Base-by-base conservation (phyloP, 1,140 invertebrate genomes). In the Melipona quadrifasciata region DNA sequence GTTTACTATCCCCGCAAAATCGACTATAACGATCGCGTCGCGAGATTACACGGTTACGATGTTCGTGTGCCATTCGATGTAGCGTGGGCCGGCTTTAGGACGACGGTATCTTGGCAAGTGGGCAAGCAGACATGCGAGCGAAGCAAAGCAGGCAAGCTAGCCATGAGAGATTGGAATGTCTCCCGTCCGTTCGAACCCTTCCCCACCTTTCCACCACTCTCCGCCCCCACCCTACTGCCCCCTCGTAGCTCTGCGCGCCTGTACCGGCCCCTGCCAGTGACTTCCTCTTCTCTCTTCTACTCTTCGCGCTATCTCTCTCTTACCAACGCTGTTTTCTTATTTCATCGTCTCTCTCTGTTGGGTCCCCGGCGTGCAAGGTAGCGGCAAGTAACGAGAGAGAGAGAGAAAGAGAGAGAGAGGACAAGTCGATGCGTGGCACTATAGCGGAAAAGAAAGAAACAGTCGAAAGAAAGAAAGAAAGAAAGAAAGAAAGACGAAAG, bases 81-180 rank as follows among this genome's bases (percentile, higher is more conserved):
- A 77, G 87, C 68, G 86, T 87, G 74, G 86, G 79, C 34, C 64
- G 87, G 64, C 79, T 89, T 90, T 90, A 70, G 78, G 74, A 85
- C 77, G 87, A 85, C 76, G 83, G 71, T 89, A 77, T 87, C 86
- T 87, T 85, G 87, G 80, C 72, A 87, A 91, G 84, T 82, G 83
- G 58, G 80, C 65, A 89, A 80, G 84, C 86, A 72, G 83, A 72
- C 77, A 80, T 75, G 79, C 79, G 74, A 73, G 80, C 88, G 91
- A 91, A 87, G 84, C 87, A 85, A 90, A 68, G 87, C 85, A 88
- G 57, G 77, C 80, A 84, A 74, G 87, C 91, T 90, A 92, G 92
- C 93, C 92, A 94, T 93, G 93, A 93, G 93, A 94, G 93, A 94
- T 94, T 93, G 94, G 93, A 95, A 95, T 94, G 93, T 94, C 91